Conservation (phyloP, 2,113 vertebrate genomes). For the Regulus satrapa region DNA sequence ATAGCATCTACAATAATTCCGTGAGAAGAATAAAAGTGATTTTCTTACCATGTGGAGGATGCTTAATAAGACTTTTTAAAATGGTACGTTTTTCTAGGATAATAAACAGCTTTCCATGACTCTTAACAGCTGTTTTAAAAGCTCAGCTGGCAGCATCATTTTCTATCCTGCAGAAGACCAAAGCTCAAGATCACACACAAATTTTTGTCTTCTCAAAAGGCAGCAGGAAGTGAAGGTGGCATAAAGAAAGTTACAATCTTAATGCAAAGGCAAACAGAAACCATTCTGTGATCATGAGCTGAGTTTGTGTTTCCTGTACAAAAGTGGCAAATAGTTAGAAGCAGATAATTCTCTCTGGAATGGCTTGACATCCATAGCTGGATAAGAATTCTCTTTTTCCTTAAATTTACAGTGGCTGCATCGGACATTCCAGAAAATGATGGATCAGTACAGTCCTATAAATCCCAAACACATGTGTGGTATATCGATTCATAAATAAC, state of each 20-base stretch:
- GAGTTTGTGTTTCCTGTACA: neutral
- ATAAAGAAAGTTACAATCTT: neutral
- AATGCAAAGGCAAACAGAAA: neutral
- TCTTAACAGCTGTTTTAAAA: constrained; percentile 11
- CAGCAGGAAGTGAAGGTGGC: neutral
- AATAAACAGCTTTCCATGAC: neutral
- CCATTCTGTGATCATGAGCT: neutral
- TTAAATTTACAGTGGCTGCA: neutral
- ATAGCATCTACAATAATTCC: neutral
- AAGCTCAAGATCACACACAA: neutral
- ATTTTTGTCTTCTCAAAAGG: neutral
- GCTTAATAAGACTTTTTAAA: neutral
- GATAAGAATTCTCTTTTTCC: neutral
- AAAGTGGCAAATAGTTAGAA: neutral
- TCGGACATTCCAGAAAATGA: neutral
- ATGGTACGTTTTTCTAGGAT: neutral
- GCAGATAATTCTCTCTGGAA: neutral
- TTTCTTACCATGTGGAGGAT: neutral
- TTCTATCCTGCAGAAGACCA: neutral
- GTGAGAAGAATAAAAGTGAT: neutral
- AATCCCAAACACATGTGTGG: neutral
- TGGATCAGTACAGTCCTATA: neutral
- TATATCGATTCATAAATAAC: neutral
- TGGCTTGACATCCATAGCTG: neutral
- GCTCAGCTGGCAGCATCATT: neutral